Conservation (phyloP, 2,888 invertebrate species). For the Drosophila lutescens region DNA sequence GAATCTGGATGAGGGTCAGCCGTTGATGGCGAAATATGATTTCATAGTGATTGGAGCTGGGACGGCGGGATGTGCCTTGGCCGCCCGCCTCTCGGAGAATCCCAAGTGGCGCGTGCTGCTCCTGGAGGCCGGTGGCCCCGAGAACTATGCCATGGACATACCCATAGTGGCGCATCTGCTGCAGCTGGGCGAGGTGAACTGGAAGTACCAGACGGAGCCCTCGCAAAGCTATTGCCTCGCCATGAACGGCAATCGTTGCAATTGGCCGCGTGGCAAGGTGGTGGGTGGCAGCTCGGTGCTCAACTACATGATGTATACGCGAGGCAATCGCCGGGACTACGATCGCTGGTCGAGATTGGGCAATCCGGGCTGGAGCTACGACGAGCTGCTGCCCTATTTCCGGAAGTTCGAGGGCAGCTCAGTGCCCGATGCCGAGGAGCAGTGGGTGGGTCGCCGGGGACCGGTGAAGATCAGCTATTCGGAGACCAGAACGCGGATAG, state of each 20-base stretch:
- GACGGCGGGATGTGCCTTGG: constrained; percentile 91
- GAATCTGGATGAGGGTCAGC: constrained; percentile 60
- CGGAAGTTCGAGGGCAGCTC: constrained; percentile 90
- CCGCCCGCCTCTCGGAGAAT: constrained; percentile 89
- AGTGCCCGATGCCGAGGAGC: constrained; percentile 85
- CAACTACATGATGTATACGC: constrained; percentile 92
- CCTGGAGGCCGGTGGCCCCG: constrained; percentile 89
- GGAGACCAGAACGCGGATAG: constrained; percentile 85
- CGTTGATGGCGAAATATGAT: constrained; percentile 86
- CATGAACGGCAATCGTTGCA: constrained; percentile 89
- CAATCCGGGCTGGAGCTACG: constrained; percentile 90
- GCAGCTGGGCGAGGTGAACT: constrained; percentile 89
- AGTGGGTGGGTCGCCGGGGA: constrained; percentile 85
- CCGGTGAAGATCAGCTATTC: constrained; percentile 86
- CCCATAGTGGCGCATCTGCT: constrained; percentile 89
- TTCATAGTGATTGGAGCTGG: constrained; percentile 92
- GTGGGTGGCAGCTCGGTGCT: constrained; percentile 92
- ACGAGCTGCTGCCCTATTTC: constrained; percentile 90
- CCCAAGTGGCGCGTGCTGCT: constrained; percentile 87
- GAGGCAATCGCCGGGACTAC: constrained; percentile 89
- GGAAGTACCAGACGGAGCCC: constrained; percentile 92
- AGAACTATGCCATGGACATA: constrained; percentile 90
- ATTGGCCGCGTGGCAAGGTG: constrained; percentile 92
- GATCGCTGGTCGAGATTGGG: constrained; percentile 90
- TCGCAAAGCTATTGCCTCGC: constrained; percentile 89